These are phyloP conservation scores for Neodiprion lecontei DNA, from an alignment of 1,140 invertebrate genomes.

Conservation along the genomic window DNA sequence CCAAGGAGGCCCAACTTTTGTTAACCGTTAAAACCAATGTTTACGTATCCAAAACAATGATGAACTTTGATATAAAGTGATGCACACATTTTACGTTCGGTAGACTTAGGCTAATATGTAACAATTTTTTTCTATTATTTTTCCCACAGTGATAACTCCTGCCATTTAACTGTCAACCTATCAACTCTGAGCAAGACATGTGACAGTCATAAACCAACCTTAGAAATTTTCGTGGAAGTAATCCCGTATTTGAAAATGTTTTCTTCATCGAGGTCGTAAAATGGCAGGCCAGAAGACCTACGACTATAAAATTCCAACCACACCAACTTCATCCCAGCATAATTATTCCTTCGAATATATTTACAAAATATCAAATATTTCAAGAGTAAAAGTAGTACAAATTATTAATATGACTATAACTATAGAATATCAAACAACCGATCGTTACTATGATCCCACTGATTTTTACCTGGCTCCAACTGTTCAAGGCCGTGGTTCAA, in stretches of 20 bases:
- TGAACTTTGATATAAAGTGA: conserved; percentile 16
- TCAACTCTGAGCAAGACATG: not conserved
- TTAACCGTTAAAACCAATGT: not conserved
- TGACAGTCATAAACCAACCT: conserved; percentile 11
- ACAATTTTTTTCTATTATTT: conserved; percentile 4
- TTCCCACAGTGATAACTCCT: not conserved
- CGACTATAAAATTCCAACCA: not conserved
- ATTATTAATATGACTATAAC: not conserved
- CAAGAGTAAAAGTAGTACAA: not conserved
- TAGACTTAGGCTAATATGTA: conserved; percentile 16
- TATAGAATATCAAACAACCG: not conserved
- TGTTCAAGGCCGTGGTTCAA: too few species aligned
- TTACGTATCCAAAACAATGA: not conserved
- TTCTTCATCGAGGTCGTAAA: conserved; percentile 8
- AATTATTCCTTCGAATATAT: not conserved
- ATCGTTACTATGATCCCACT: too few species aligned
- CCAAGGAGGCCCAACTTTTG: not conserved
- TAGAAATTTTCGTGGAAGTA: not conserved
- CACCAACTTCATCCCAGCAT: not conserved
- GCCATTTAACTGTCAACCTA: conserved; percentile 8
- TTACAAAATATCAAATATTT: not conserved
- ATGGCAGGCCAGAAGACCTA: not conserved
- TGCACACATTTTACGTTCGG: conserved; percentile 14
- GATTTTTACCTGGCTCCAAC: too few species aligned
- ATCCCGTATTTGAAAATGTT: not conserved